Evolutionary conservation across 2,888 invertebrate species (phyloP).

Genomic region (Aplocera efformata): DNA sequence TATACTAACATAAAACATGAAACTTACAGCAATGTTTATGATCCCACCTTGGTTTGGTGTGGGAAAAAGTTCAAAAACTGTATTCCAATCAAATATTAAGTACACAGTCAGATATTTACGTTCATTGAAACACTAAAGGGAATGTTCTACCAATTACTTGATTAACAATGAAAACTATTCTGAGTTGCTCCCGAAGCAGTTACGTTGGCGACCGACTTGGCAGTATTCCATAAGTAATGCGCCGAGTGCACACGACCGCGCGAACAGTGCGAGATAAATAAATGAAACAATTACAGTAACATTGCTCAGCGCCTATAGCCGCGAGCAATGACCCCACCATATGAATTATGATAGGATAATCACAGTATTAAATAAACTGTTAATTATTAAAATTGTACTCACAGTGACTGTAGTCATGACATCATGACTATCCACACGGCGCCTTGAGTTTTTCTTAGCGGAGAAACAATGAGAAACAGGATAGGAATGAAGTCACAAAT

Average conservation of each 20-base stretch:
- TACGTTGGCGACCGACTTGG: conserved; percentile 61
- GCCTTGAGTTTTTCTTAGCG: conserved; percentile 29
- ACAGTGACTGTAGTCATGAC: conserved; percentile 63
- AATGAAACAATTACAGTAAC: conserved; percentile 48
- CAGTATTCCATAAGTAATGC: conserved; percentile 58
- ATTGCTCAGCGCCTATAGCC: conserved; percentile 40
- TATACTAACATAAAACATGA: no score
- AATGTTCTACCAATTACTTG: conserved; percentile 5
- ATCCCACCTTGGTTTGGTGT: no score
- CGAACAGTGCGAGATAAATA: conserved; percentile 38
- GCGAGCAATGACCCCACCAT: conserved; percentile 25
- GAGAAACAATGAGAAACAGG: conserved; percentile 34
- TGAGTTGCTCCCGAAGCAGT: conserved; percentile 19
- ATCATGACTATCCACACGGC: conserved; percentile 39
- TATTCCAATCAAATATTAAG: conserved; percentile 8
- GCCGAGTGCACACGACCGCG: conserved; percentile 34
- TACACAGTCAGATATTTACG: conserved; percentile 12
- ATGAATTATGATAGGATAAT: conserved; percentile 14
- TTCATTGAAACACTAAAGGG: conserved; percentile 8
- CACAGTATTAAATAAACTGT: conserved; percentile 19
- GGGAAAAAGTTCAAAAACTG: no score
- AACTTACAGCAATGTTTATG: no score
- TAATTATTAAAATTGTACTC: conserved; percentile 38
- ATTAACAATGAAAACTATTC: conserved; percentile 26
- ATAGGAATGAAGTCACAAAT: conserved; percentile 19